Evolutionary conservation across 2,888 invertebrate species (phyloP), one percentile per base, ranked within the genome.

Genomic region (Pheosia gnoma): DNA sequence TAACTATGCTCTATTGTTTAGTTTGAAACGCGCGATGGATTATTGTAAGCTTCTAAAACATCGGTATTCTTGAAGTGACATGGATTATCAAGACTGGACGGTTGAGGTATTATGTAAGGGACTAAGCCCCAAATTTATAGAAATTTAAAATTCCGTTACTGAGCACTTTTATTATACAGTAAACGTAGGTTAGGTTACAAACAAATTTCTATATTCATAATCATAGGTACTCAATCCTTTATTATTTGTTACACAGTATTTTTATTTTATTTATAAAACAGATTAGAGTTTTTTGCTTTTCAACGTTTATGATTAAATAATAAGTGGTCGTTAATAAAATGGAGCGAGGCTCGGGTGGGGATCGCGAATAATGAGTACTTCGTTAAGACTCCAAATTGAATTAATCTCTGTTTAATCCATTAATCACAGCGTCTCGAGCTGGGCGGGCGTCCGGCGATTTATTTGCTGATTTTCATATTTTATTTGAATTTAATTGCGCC

Each of bases 341-440:
- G 39, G 53, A 13, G 47, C 41, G 41, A 38, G 57, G 61, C 59
- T 67, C 55, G 67, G 63, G 41, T 52, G 65, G 53, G 45, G 60
- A 38, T 52, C 36, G 51, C 51, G 49, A 47, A 62, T 62, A 76
- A 68, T 58, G 64, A 68, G 59, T 51, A 2, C 63, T 65, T 52
- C 67, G 54, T 74, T 70, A 63, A 62, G 62, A 66, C 59, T 69
- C 62, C 61, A 68, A 67, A 76, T 70, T 52, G 54, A 68, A 65
- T 66, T 63, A 70, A 68, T 68, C 59, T 59, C 37, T 57, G 39
- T 70, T 71, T 62, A 68, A 67, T 70, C 61, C 54, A 74, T 76
- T 66, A 72, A 68, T 76, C 68, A 64, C 59, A 1, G 61, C 51
- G 56, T 49, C 55, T 63, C 41, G 62, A n/a, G 52, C n/a, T 57